These are phyloP conservation scores for Exephanes ischioxanthus DNA, from an alignment of 2,888 invertebrate genomes.

Conservation along the genomic window DNA sequence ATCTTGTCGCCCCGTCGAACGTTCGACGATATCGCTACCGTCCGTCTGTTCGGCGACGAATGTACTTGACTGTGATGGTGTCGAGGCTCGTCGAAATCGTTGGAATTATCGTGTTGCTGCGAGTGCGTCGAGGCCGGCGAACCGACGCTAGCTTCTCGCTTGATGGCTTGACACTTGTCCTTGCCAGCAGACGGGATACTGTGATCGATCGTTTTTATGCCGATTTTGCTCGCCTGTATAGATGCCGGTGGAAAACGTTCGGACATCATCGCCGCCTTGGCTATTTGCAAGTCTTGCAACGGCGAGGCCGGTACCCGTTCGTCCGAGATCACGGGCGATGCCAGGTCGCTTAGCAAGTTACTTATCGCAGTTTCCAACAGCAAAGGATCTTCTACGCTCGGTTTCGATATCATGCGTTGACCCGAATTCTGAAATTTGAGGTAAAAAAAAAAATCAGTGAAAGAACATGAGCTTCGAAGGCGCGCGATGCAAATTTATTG, in stretches of 20 bases:
- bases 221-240: slow-evolving; percentile 80
- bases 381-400: slow-evolving; percentile 90
- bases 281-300: slow-evolving; percentile 80
- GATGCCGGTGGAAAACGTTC: slow-evolving; percentile 81
- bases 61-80: slow-evolving; percentile 10
- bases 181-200: slow-evolving; percentile 69
- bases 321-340: slow-evolving; percentile 83
- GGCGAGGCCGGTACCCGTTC: slow-evolving; percentile 72
- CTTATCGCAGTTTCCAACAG: slow-evolving; percentile 90
- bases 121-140: slow-evolving; percentile 61
- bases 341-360: slow-evolving; percentile 87
- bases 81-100: slow-evolving; percentile 32
- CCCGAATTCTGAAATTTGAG: slow-evolving; percentile 49
- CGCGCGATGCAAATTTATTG: neutral
- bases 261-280: slow-evolving; percentile 81
- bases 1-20: slow-evolving; percentile 51
- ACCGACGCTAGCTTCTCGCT: slow-evolving; percentile 46
- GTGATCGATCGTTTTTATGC: slow-evolving; percentile 75
- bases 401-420: slow-evolving; percentile 78
- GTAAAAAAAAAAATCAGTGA: neutral
- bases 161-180: slow-evolving; percentile 60
- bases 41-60: slow-evolving; percentile 39
- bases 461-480: neutral
- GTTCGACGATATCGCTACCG: slow-evolving; percentile 14
- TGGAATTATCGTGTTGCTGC: slow-evolving; percentile 42